These are phyloP conservation scores for Triops longicaudatus DNA, from an alignment of 1,140 invertebrate species.

Conservation along the genomic window DNA sequence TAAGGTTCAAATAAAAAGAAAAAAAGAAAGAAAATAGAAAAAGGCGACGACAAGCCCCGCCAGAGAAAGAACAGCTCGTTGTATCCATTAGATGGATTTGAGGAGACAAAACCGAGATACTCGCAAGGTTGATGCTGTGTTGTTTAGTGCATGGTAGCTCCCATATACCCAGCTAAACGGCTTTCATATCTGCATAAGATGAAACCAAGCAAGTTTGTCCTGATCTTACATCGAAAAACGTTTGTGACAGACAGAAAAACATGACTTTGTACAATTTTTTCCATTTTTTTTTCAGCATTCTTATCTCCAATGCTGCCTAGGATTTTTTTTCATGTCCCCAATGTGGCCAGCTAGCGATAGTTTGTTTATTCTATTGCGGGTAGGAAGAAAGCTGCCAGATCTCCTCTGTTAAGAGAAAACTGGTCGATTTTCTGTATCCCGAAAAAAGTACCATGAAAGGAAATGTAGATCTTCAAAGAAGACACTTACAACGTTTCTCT, in stretches of 20 bases:
- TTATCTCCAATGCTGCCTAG: not conserved
- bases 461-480: not conserved
- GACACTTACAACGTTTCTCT: not conserved
- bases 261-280: not conserved
- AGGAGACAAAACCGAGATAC: not conserved
- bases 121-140: not conserved
- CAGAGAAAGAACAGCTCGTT: not conserved
- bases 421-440: not conserved
- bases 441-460: not conserved
- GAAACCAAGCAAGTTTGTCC: not conserved
- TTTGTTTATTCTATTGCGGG: slow-evolving; percentile 12
- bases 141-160: not conserved
- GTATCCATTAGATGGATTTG: slow-evolving; percentile 8
- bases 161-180: not conserved
- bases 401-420: not conserved
- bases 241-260: not conserved
- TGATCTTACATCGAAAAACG: not conserved
- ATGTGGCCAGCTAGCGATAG: not conserved
- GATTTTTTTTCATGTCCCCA: not conserved
- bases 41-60: not conserved
- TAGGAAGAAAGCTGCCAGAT: slow-evolving; percentile 13
- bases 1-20: not conserved
- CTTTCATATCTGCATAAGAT: not conserved
- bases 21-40: not conserved
- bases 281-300: not conserved